These are phyloP conservation scores for Bellardia bayeri DNA, from an alignment of 2,888 invertebrate species.

Conservation along the genomic window DNA sequence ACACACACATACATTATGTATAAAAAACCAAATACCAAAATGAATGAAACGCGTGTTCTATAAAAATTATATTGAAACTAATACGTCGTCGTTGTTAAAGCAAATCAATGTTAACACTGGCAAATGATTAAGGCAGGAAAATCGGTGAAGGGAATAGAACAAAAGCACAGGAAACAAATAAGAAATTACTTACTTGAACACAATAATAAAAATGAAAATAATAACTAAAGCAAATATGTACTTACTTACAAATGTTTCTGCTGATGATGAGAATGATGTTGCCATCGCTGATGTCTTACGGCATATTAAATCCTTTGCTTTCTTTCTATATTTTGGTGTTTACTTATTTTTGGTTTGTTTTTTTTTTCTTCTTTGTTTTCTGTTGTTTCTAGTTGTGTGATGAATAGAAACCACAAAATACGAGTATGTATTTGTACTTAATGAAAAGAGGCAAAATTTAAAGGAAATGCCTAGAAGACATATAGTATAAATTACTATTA, in stretches of 20 bases:
- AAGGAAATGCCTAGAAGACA: slow-evolving; percentile 60
- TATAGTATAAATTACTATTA: slow-evolving; percentile 61
- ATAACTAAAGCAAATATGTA: slow-evolving; percentile 58
- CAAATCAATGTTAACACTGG: slow-evolving; percentile 58
- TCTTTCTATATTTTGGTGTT: not conserved
- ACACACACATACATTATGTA: slow-evolving; percentile 6
- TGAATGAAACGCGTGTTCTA: slow-evolving; percentile 56
- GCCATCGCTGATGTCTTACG: slow-evolving; percentile 40
- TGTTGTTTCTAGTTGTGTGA: slow-evolving; percentile 29
- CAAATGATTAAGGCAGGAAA: slow-evolving; percentile 33
- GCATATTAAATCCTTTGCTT: slow-evolving; percentile 56
- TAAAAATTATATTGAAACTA: slow-evolving; percentile 66
- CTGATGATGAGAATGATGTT: slow-evolving; percentile 29
- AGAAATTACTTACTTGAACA: slow-evolving; percentile 48
- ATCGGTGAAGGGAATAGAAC: slow-evolving; percentile 15
- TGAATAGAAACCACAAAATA: slow-evolving; percentile 48
- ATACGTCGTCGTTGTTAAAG: slow-evolving; percentile 44
- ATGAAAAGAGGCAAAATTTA: slow-evolving; percentile 45
- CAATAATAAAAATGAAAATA: slow-evolving; percentile 54
- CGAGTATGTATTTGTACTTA: slow-evolving; percentile 23
- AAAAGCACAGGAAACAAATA: slow-evolving; percentile 64
- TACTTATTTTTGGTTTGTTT: slow-evolving; percentile 11
- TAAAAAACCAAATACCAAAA: slow-evolving; percentile 61
- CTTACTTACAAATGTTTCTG: slow-evolving; percentile 34
- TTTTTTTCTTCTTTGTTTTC: not conserved